Base-by-base conservation (phyloP, 2,797 vertebrate genomes). In the Alosa sapidissima region DNA sequence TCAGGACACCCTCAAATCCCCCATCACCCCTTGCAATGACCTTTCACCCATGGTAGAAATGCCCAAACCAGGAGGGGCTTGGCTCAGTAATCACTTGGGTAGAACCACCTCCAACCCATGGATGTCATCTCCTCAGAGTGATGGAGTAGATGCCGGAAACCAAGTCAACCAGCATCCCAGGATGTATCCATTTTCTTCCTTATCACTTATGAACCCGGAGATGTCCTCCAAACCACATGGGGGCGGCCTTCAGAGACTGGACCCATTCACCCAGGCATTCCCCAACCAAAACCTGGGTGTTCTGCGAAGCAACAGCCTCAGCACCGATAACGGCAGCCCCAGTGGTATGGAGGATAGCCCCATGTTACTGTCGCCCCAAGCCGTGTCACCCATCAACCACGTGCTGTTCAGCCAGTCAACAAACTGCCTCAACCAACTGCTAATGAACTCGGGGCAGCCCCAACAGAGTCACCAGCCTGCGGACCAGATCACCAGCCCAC, bases 241-340 rank as follows among this genome's bases (percentile, higher is more conserved):
- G 41, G 94, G 93, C 0, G 94, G 94, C 88, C 91, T 96, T 83
- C 96, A 97, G 90, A 96, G 96, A 85, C 89, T 97, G 88, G 96
- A 97, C 90, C 96, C 96, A 41, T 97, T 97, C 86, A 96, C 95
- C 1, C 96, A 97, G 90, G 96, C 96, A 65, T 97, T 97, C 91
- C 92, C 96, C 84, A 95, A 92, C 89, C 96, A 96, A 88, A 97
- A 96, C 89, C 91, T 96, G 88, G 93, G 94, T 33, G 94, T 95
- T 87, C 94, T 83, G 45, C 89, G 96, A 88, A 93, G 94, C 85
- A 95, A 94, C 87, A 94, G 93, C 24, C 48, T 83, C 49, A 86
- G 84, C 68, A 68, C 82, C 10, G 55, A 19, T 16, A 85, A 89
- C 36, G 89, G 85, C 52, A 83, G 36, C 81, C 55, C 72, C 72